phyloP scores from a whole-genome alignment of 2,888 invertebrate genomes.

The Yponomeuta sedellus region DNA sequence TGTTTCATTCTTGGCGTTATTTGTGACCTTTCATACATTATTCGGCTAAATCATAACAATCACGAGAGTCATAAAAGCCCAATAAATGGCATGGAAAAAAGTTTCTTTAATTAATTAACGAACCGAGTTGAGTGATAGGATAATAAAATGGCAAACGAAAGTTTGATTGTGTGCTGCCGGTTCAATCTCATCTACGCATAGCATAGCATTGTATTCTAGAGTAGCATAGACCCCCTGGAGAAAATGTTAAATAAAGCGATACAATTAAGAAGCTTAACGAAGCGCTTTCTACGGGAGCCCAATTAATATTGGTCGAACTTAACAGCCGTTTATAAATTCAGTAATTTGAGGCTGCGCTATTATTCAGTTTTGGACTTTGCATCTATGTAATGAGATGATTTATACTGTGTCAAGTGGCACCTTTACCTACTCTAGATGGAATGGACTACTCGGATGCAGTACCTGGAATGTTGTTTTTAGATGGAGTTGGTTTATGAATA shows the following conservation, averaged over 20 bases:
- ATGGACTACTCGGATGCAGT: too few species aligned
- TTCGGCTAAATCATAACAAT: too few species aligned
- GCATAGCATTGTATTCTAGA: neutral
- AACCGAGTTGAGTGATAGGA: neutral
- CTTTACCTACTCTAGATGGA: too few species aligned
- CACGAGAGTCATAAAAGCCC: neutral
- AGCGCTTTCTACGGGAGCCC: neutral
- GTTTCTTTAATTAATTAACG: neutral
- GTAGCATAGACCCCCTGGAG: neutral
- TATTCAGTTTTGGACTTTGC: too few species aligned
- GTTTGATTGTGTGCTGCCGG: neutral
- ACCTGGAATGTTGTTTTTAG: too few species aligned
- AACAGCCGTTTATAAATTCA: neutral
- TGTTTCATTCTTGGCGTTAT: too few species aligned
- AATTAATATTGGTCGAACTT: neutral
- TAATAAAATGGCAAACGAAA: neutral
- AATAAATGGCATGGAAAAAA: constrained; percentile 11
- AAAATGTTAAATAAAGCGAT: neutral
- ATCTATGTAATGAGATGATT: too few species aligned
- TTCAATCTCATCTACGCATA: neutral
- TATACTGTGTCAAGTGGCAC: too few species aligned
- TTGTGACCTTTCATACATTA: too few species aligned
- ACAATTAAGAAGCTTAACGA: neutral
- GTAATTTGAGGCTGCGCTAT: too few species aligned
- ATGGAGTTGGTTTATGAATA: too few species aligned